These are phyloP conservation scores for Tiliacea aurago DNA, from an alignment of 2,888 invertebrate species.

Conservation along the genomic window DNA sequence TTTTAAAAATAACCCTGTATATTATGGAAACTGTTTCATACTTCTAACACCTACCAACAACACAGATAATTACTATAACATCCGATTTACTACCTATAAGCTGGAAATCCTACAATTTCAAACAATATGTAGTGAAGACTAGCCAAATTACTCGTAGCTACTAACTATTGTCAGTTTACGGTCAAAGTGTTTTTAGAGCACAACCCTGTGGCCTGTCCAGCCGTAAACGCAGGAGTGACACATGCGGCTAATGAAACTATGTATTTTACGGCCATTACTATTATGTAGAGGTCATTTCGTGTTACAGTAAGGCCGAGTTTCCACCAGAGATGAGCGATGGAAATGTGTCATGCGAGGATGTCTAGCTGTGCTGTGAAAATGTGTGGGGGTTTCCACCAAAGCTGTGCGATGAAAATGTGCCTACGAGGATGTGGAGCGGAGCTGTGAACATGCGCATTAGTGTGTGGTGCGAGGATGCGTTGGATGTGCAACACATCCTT, in stretches of 20 bases:
- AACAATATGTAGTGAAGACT: background rate
- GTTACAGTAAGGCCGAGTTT: too few relatives aligned
- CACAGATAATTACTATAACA: background rate
- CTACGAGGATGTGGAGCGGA: too few relatives aligned
- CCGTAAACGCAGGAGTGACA: conserved; percentile 31
- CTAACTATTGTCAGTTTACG: conserved; percentile 43
- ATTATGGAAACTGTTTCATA: background rate
- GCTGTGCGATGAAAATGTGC: too few relatives aligned
- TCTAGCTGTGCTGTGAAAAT: too few relatives aligned
- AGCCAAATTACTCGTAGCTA: conserved; percentile 38
- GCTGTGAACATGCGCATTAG: too few relatives aligned
- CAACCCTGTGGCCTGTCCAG: conserved; percentile 5
- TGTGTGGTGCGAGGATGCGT: too few relatives aligned
- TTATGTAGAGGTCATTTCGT: conserved; percentile 35
- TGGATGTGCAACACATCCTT: too few relatives aligned
- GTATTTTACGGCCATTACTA: conserved; percentile 40
- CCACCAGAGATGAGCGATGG: too few relatives aligned
- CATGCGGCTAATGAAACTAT: conserved; percentile 44
- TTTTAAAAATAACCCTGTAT: too few relatives aligned
- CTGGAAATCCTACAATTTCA: background rate
- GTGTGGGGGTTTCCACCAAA: too few relatives aligned
- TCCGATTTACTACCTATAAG: background rate
- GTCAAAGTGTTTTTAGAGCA: conserved; percentile 49
- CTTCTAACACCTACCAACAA: too few relatives aligned
- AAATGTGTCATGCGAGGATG: too few relatives aligned